Conservation (phyloP, 2,888 invertebrate species). For the Erannis defoliaria region DNA sequence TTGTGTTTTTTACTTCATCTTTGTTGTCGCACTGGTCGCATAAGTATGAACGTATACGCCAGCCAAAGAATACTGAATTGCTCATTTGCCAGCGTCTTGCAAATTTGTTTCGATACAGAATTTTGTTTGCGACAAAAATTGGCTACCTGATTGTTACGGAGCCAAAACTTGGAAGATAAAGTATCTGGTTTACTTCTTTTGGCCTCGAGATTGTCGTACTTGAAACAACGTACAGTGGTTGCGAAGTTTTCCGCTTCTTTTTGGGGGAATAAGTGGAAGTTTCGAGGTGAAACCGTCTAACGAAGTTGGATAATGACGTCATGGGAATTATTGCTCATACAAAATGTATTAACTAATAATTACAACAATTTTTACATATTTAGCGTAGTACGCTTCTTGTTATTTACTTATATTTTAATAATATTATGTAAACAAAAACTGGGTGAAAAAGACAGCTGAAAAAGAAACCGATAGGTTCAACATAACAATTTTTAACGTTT, state of each 20-base stretch:
- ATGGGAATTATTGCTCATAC: neutral
- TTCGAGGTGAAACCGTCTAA: neutral
- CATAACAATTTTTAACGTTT: too few species aligned
- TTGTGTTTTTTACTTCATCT: too few species aligned
- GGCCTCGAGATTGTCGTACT: slow-evolving; percentile 13
- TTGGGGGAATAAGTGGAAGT: slow-evolving; percentile 2
- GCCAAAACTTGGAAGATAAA: slow-evolving; percentile 29
- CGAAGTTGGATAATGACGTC: neutral
- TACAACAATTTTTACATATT: too few species aligned
- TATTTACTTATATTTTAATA: too few species aligned
- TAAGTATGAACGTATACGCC: neutral
- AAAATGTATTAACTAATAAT: neutral
- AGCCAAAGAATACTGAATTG: slow-evolving; percentile 25
- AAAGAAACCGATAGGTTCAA: too few species aligned
- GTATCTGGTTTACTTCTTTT: slow-evolving; percentile 28
- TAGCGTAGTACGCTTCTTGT: too few species aligned
- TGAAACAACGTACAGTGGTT: slow-evolving; percentile 11
- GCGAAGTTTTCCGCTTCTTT: slow-evolving; percentile 19
- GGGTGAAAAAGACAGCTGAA: too few species aligned
- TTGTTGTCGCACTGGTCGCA: neutral
- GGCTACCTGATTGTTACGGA: slow-evolving; percentile 32
- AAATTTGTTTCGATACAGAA: slow-evolving; percentile 33
- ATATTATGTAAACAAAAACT: too few species aligned
- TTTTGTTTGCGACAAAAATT: slow-evolving; percentile 36
- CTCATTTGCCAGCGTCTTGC: slow-evolving; percentile 29